These are phyloP conservation scores for Okapia johnstoni DNA, from an alignment of 2,113 vertebrate genomes.

Conservation along the genomic window DNA sequence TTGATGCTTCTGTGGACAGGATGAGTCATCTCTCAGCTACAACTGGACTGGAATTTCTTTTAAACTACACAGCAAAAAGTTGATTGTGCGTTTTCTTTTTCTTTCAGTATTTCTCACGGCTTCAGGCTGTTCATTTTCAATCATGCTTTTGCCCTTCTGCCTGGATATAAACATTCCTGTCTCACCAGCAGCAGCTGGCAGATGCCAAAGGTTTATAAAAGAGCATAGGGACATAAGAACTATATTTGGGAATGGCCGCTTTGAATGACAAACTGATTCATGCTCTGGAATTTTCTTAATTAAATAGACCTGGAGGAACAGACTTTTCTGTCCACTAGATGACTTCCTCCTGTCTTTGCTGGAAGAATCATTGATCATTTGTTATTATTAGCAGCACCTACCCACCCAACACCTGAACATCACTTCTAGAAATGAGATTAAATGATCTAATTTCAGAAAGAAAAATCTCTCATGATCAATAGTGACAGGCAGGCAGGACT, in stretches of 20 bases:
- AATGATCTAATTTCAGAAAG: not conserved
- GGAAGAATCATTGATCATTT: not conserved
- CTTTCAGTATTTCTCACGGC: not conserved
- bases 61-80: conserved; percentile 47
- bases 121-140: conserved; percentile 40
- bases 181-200: not conserved
- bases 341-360: not conserved
- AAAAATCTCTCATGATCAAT: not conserved
- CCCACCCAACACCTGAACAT: not conserved
- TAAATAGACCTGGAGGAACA: not conserved
- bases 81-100: conserved; percentile 48
- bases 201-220: conserved; percentile 38
- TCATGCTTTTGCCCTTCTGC: not conserved
- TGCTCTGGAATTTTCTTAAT: conserved; percentile 25
- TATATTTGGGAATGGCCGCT: conserved; percentile 11
- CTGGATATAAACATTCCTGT: conserved; percentile 32
- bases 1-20: not conserved
- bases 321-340: not conserved
- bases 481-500: not conserved
- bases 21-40: conserved; percentile 33
- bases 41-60: conserved; percentile 38
- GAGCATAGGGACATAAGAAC: not conserved
- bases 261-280: conserved; percentile 22
- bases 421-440: conserved; percentile 18
- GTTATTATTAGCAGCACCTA: not conserved